A percentile compares a stretch with the other conserved stretches of the same genome.
Evolutionary conservation across 2,113 vertebrate species (phyloP).

Genomic region (Bufo bufo): DNA sequence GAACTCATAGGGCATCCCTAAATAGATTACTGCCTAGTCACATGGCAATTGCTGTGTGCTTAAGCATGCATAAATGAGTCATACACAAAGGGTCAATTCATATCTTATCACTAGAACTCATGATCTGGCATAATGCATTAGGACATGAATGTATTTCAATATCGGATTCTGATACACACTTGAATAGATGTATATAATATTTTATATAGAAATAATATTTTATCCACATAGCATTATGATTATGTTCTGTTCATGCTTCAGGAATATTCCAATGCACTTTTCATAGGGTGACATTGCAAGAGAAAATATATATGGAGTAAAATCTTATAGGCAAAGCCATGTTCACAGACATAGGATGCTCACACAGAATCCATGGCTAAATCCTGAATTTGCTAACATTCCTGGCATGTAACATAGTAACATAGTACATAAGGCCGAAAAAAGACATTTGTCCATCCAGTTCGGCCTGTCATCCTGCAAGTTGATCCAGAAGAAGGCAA

Average conservation of each 20-base stretch:
- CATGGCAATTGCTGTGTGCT: constrained; percentile 14
- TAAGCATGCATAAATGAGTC: constrained; percentile 26
- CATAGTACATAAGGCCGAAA: no score
- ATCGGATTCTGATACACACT: no score
- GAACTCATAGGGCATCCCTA: background rate
- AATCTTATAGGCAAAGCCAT: background rate
- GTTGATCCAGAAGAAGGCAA: no score
- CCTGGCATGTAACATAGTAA: no score
- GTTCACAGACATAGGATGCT: no score
- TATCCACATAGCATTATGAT: background rate
- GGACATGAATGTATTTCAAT: background rate
- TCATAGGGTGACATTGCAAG: background rate
- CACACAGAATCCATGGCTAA: no score
- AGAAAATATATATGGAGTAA: background rate
- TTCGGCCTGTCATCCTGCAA: no score
- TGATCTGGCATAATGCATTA: background rate
- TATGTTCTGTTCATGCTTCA: background rate
- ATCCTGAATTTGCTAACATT: no score
- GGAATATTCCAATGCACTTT: background rate
- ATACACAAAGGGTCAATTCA: constrained; percentile 7
- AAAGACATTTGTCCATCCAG: no score
- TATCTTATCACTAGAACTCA: background rate
- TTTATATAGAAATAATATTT: background rate
- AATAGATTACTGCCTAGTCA: constrained; percentile 33
- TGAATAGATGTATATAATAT: background rate